Percentiles rank a stretch among this genome's conserved stretches.
Evolutionary conservation across 1,140 invertebrate species (phyloP).

Genomic region (Nasonia giraulti): DNA sequence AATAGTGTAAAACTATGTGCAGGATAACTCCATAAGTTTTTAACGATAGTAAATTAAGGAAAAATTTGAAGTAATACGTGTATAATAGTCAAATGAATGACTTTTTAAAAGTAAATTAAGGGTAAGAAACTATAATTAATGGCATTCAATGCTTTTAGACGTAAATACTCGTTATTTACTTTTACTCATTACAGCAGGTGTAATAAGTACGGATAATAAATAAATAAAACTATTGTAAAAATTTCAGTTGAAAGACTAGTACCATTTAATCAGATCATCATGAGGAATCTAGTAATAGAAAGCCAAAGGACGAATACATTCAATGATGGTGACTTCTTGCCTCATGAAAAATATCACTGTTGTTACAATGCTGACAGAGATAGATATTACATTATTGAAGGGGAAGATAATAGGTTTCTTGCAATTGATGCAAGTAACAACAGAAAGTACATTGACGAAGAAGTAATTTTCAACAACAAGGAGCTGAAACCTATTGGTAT

Average conservation of each 20-base stretch:
- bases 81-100: too few relatives aligned
- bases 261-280: conserved; percentile 37
- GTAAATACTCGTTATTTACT: too few relatives aligned
- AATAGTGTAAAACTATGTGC: too few relatives aligned
- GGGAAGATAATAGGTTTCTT: conserved; percentile 54
- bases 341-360: conserved; percentile 46
- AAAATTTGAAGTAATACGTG: too few relatives aligned
- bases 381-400: conserved; percentile 60
- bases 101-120: too few relatives aligned
- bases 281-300: conserved; percentile 65
- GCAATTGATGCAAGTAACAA: conserved; percentile 40
- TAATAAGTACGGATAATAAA: neutral
- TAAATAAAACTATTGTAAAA: neutral
- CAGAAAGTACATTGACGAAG: conserved; percentile 34
- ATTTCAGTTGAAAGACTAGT: neutral
- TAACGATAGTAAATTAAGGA: too few relatives aligned
- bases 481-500: conserved; percentile 56
- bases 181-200: too few relatives aligned
- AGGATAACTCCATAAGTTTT: too few relatives aligned
- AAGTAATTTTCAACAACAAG: conserved; percentile 41
- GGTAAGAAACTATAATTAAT: too few relatives aligned
- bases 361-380: conserved; percentile 59
- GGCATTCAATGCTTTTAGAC: too few relatives aligned
- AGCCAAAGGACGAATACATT: conserved; percentile 51
- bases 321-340: conserved; percentile 25